Evolutionary conservation across 2,113 vertebrate genomes (phyloP).

Genomic region (Brachyhypopomus occidentalis): DNA sequence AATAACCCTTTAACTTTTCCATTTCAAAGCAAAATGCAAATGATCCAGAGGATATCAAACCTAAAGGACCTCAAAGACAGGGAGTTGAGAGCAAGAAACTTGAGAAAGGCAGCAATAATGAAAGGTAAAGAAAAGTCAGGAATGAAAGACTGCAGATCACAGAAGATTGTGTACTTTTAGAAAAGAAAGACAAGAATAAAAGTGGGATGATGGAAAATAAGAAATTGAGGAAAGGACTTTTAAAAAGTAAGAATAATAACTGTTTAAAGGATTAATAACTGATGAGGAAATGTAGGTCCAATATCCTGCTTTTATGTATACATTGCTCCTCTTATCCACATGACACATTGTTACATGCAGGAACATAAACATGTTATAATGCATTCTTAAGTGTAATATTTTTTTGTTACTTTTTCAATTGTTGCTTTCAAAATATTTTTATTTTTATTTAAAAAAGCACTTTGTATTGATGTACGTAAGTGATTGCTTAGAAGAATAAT

Average conservation of each 20-base stretch:
- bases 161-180: too few relatives aligned
- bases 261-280: neutral
- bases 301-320: neutral
- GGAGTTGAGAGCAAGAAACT: constrained; percentile 1
- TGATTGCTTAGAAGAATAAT: constrained; percentile 33
- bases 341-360: neutral
- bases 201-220: neutral
- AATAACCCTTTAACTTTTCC: neutral
- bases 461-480: constrained; percentile 61
- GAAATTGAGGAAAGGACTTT: neutral
- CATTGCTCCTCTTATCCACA: neutral
- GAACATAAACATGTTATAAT: neutral
- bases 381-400: constrained; percentile 28
- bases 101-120: constrained; percentile 1
- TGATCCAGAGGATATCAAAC: neutral
- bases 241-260: neutral
- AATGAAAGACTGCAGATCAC: neutral
- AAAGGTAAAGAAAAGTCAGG: neutral
- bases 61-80: neutral
- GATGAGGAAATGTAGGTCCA: neutral
- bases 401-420: constrained; percentile 8
- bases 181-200: neutral
- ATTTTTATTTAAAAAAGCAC: constrained; percentile 72
- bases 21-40: neutral
- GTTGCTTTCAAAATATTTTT: constrained; percentile 39